phyloP scores from a whole-genome alignment of 1,140 invertebrate genomes.

The Cardiocondyla obscurior region DNA sequence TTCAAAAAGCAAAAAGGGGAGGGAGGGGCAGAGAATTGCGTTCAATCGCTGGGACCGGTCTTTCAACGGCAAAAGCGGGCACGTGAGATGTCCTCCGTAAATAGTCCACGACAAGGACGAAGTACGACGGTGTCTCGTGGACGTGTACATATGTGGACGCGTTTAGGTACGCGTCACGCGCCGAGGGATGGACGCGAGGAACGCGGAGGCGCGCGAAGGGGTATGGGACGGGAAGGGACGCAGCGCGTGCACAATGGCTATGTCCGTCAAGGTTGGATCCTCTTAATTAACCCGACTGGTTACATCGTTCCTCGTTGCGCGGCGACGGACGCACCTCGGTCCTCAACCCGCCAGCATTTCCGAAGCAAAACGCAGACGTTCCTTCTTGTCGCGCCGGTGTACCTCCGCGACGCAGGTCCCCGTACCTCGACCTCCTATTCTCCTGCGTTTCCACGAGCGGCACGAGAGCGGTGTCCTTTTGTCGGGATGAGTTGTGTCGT shows the following conservation, averaged over 20 bases:
- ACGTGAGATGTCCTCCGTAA: conserved; percentile 57
- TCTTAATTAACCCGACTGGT: conserved; percentile 75
- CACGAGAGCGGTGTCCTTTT: conserved; percentile 69
- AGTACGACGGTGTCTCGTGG: conserved; percentile 61
- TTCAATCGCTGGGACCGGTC: not conserved
- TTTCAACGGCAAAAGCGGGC: not conserved
- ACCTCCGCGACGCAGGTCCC: not conserved
- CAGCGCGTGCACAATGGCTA: conserved; percentile 67
- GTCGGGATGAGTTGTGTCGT: conserved; percentile 73
- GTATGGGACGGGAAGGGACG: not conserved
- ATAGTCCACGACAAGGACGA: conserved; percentile 67
- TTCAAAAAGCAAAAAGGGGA: too few species aligned
- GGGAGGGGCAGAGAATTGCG: not conserved
- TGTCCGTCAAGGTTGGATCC: conserved; percentile 73
- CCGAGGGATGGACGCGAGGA: not conserved
- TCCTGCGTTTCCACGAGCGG: conserved; percentile 37
- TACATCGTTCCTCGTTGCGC: conserved; percentile 70
- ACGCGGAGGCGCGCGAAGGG: not conserved
- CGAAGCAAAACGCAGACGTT: conserved; percentile 43
- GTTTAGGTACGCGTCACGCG: conserved; percentile 68
- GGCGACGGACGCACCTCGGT: conserved; percentile 61
- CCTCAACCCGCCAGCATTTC: conserved; percentile 48
- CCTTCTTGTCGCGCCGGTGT: conserved; percentile 24
- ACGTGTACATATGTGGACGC: conserved; percentile 70
- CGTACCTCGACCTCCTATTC: conserved; percentile 60